Percentiles rank a stretch among this genome's conserved stretches.
These are phyloP conservation scores for Xenops minutus DNA, from an alignment of 2,797 vertebrate species.

Conservation along the genomic window DNA sequence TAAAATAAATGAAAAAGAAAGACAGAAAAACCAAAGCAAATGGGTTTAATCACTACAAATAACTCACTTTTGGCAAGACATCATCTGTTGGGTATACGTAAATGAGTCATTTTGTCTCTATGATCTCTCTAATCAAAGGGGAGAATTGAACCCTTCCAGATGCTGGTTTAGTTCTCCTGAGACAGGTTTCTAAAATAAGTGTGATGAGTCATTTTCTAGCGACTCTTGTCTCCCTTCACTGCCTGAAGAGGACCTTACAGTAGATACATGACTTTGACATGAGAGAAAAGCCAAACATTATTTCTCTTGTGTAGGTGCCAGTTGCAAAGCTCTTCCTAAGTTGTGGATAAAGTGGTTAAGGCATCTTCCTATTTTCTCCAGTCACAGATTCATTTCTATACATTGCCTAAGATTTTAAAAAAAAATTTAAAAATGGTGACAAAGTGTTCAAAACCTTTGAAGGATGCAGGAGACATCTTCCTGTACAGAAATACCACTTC, in stretches of 20 bases:
- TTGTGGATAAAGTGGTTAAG: neutral
- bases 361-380: neutral
- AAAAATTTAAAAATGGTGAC: neutral
- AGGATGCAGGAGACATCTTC: neutral
- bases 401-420: neutral
- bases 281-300: neutral
- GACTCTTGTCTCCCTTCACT: neutral
- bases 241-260: neutral
- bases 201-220: neutral
- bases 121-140: neutral
- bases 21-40: neutral
- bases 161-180: neutral
- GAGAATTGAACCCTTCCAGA: neutral
- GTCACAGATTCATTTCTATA: neutral
- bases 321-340: neutral
- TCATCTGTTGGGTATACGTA: neutral
- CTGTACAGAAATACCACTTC: neutral
- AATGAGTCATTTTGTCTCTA: constrained; percentile 4
- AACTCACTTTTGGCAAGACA: neutral
- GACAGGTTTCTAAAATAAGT: neutral
- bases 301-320: neutral
- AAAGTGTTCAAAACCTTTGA: neutral
- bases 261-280: neutral
- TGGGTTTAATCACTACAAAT: neutral
- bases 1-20: neutral